phyloP scores from a whole-genome alignment of 2,113 vertebrate genomes.

The Antechinus flavipes region DNA sequence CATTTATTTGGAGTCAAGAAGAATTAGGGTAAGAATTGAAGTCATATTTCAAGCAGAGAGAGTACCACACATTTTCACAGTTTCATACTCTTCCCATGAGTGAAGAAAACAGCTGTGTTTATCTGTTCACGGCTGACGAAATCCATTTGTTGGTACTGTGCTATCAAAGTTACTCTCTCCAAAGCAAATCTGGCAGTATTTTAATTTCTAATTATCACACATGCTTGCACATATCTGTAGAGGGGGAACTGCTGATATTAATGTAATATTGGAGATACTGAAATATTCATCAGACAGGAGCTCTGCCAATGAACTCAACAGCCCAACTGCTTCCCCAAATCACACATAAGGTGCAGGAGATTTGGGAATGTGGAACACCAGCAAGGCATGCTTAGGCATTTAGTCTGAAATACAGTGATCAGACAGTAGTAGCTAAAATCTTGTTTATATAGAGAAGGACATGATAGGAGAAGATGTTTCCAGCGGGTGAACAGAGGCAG shows the following conservation, averaged over 20 bases:
- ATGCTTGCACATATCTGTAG: conserved; percentile 43
- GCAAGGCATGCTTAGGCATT: conserved; percentile 19
- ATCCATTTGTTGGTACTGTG: conserved; percentile 46
- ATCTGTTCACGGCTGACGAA: conserved; percentile 49
- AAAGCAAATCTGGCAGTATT: conserved; percentile 55
- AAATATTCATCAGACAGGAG: conserved; percentile 63
- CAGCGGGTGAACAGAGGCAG: conserved; percentile 17
- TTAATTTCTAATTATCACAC: conserved; percentile 53
- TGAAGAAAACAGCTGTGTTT: conserved; percentile 64
- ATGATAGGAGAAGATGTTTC: neutral
- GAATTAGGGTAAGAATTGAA: conserved; percentile 53
- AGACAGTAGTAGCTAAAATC: neutral
- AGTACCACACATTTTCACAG: conserved; percentile 45
- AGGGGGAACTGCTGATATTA: conserved; percentile 40
- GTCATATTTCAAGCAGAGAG: conserved; percentile 3
- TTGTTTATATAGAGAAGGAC: neutral
- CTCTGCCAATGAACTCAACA: conserved; percentile 46
- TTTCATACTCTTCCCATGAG: conserved; percentile 26
- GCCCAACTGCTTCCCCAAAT: conserved; percentile 49
- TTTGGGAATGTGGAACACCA: conserved; percentile 21
- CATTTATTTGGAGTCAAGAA: conserved; percentile 48
- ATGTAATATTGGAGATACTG: conserved; percentile 42
- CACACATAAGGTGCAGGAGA: conserved; percentile 19
- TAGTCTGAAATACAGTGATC: conserved; percentile 43
- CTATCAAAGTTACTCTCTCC: conserved; percentile 51